Evolutionary conservation across 2,888 invertebrate species (phyloP).

Genomic region (Stomorhina lunata): DNA sequence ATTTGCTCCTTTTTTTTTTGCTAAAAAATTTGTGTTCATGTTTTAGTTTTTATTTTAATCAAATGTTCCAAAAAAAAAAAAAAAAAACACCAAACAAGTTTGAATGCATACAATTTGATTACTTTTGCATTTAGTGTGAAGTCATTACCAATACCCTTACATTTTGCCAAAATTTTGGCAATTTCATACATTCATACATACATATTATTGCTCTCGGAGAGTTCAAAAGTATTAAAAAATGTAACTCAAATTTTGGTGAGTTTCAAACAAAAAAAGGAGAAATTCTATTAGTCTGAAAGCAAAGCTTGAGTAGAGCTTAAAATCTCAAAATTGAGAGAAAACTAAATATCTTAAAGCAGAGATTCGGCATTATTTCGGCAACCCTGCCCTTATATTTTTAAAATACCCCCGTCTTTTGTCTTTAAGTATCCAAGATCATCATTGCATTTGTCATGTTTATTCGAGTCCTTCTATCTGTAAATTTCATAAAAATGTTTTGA

Average conservation of each 20-base stretch:
- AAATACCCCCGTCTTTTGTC: neutral
- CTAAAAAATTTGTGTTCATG: constrained; percentile 18
- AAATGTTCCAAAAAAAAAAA: constrained; percentile 22
- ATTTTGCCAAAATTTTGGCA: constrained; percentile 51
- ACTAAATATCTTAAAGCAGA: neutral
- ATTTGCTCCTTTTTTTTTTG: neutral
- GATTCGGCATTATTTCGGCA: neutral
- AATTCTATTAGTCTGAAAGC: neutral
- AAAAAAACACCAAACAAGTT: constrained; percentile 46
- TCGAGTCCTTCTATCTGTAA: neutral
- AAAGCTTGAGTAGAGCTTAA: neutral
- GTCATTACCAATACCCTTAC: constrained; percentile 22
- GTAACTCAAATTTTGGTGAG: constrained; percentile 4
- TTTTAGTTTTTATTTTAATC: constrained; percentile 38
- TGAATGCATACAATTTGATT: constrained; percentile 45
- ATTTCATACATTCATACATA: constrained; percentile 13
- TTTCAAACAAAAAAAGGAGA: neutral
- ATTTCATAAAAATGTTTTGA: too few species aligned
- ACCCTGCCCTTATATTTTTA: constrained; percentile 16
- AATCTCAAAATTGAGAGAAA: neutral
- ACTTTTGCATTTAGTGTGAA: constrained; percentile 35
- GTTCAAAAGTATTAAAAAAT: neutral
- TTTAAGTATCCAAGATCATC: neutral
- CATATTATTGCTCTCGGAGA: neutral
- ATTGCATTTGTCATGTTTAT: neutral